Conservation (phyloP, 2,113 vertebrate species). For the Pluvialis apricaria region DNA sequence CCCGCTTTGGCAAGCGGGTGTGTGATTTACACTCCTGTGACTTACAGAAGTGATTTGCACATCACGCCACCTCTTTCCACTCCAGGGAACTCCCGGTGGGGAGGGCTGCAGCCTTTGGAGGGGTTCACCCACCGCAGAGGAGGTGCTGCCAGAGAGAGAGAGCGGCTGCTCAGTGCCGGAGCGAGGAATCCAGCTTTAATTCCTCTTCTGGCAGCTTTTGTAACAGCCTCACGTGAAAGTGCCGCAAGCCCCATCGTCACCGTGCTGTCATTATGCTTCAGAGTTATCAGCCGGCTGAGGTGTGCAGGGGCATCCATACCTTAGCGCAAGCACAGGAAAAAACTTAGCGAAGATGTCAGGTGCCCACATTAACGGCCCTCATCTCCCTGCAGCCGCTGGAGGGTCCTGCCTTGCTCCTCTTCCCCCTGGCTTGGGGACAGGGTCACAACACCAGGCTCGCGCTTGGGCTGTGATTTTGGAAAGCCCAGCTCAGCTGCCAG, state of each 20-base stretch:
- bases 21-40: neutral
- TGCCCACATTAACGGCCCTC: neutral
- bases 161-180: neutral
- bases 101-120: neutral
- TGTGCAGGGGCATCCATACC: neutral
- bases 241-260: fast-evolving
- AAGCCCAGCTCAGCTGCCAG: neutral
- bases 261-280: neutral
- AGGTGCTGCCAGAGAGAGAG: neutral
- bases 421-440: fast-evolving
- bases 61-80: neutral
- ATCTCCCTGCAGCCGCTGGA: neutral
- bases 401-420: neutral
- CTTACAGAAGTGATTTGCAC: neutral
- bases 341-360: neutral
- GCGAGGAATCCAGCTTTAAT: neutral
- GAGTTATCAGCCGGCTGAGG: neutral
- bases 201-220: neutral
- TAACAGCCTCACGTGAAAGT: neutral
- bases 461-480: neutral
- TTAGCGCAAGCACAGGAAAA: neutral
- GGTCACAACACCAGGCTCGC: fast-evolving
- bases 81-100: neutral
- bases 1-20: neutral
- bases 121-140: neutral